These are phyloP conservation scores for Telmatherina bonti DNA, from an alignment of 2,797 vertebrate species.

Conservation along the genomic window DNA sequence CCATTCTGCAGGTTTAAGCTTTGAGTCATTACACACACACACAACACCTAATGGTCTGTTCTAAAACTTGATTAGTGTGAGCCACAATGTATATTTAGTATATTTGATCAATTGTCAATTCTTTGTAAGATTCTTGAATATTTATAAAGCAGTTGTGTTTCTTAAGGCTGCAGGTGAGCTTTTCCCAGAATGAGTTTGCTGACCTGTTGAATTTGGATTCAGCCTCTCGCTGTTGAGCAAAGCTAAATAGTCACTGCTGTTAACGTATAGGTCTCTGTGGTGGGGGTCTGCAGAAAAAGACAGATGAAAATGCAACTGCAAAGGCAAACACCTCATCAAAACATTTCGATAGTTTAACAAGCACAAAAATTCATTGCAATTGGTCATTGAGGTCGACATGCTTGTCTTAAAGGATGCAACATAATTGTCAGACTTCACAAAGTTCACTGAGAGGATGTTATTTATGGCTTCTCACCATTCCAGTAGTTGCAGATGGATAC, in stretches of 20 bases:
- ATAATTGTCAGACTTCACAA: background rate
- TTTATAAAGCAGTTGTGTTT: background rate
- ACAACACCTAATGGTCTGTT: background rate
- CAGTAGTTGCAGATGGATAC: slow-evolving; percentile 96
- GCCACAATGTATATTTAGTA: background rate
- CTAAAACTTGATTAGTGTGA: background rate
- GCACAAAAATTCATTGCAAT: background rate
- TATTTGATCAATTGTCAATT: background rate
- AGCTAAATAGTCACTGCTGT: slow-evolving; percentile 90
- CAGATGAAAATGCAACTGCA: background rate
- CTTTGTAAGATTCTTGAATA: background rate
- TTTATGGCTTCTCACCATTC: slow-evolving; percentile 85
- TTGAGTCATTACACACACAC: background rate
- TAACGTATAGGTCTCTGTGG: slow-evolving; percentile 89
- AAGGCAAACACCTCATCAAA: slow-evolving; percentile 10
- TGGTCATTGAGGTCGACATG: background rate
- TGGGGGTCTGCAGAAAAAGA: slow-evolving; percentile 86
- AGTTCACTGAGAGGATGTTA: background rate
- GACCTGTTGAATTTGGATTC: slow-evolving; percentile 89
- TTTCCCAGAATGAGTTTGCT: slow-evolving; percentile 24
- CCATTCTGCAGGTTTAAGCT: slow-evolving; percentile 82
- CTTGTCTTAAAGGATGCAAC: background rate
- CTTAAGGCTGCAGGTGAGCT: background rate
- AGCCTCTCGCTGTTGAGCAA: slow-evolving; percentile 88
- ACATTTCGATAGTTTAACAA: background rate